Conservation (phyloP, 2,888 invertebrate species). For the Iselma pallidipennis region DNA sequence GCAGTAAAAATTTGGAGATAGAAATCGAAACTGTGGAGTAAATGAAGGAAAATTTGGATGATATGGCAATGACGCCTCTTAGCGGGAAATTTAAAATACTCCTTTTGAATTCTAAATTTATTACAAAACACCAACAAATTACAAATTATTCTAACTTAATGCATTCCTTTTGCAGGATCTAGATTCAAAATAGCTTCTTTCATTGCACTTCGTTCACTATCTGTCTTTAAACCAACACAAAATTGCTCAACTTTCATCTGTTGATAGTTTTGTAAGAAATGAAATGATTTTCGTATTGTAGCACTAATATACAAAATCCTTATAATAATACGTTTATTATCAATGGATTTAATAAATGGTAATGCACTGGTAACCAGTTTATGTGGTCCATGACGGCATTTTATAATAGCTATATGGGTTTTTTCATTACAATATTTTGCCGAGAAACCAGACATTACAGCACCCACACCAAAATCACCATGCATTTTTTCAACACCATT, state of each 20-base stretch:
- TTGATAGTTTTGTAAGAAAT: slow-evolving; percentile 72
- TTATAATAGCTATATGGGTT: slow-evolving; percentile 74
- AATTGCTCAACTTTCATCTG: slow-evolving; percentile 65
- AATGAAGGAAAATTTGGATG: too few species aligned
- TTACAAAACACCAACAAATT: neutral
- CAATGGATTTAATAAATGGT: slow-evolving; percentile 71
- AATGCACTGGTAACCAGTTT: slow-evolving; percentile 69
- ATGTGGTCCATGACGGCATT: slow-evolving; percentile 76
- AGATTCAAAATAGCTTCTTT: slow-evolving; percentile 53
- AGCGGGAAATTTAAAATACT: too few species aligned
- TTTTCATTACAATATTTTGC: slow-evolving; percentile 80
- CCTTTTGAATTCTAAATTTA: too few species aligned
- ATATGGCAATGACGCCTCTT: too few species aligned
- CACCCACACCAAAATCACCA: slow-evolving; percentile 77
- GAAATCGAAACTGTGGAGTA: too few species aligned
- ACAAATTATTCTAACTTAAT: neutral
- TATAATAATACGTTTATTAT: slow-evolving; percentile 63
- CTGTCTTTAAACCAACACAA: slow-evolving; percentile 65
- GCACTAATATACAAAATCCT: slow-evolving; percentile 76
- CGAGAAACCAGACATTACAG: slow-evolving; percentile 70
- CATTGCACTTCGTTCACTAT: slow-evolving; percentile 65
- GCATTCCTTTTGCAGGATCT: slow-evolving; percentile 12
- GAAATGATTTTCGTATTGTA: slow-evolving; percentile 78
- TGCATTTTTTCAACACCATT: slow-evolving; percentile 69
- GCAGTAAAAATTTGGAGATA: too few species aligned